Evolutionary conservation across 2,113 vertebrate genomes (phyloP), one percentile per base, ranked within the genome.

Genomic region (Spilogale gracilis): DNA sequence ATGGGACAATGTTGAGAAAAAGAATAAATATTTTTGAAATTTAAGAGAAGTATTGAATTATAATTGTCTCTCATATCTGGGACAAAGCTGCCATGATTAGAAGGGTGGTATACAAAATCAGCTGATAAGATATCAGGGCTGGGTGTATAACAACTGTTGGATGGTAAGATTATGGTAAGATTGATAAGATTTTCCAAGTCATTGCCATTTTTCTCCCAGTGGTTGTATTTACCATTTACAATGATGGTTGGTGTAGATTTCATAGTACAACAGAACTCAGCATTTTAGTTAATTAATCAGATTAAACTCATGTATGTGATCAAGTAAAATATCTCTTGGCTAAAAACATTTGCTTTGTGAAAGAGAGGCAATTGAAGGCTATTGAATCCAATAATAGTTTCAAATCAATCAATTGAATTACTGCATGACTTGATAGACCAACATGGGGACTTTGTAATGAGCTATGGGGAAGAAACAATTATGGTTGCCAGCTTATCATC

Each of bases 391-490:
- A 91, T 81, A 93, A 65, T 61, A 79, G 60, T 76, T 98, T 94
- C 71, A 78, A 98, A 96, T 98, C 94, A 97, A 97, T 98, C 96
- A 98, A 3, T 7, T 89, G 88, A 97, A 92, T 97, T 96, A 91
- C 71, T 96, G 73, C 38, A 76, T 32, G 92, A 97, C 25, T 97
- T 97, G 92, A 80, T 97, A 95, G 18, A 45, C 83, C 92, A 98
- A 95, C 69, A 95, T n/a, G 20, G 58, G 4, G 4, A 84, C 90
- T 97, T 88, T 83, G 81, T 16, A 83, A 96, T 96, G 95, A 98
- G 56, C 58, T 92, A 85, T 79, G 7, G 81, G 93, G 89, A 79
- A 98, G 91, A 98, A 98, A 97, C 52, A 80, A 74, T 94, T 97
- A 96, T 13, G 56, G 52, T 82, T 96, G 92, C 71, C 94, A 98